These are phyloP conservation scores for Caenorhabditis sinica DNA, from an alignment of 2,888 invertebrate genomes.

Conservation along the genomic window DNA sequence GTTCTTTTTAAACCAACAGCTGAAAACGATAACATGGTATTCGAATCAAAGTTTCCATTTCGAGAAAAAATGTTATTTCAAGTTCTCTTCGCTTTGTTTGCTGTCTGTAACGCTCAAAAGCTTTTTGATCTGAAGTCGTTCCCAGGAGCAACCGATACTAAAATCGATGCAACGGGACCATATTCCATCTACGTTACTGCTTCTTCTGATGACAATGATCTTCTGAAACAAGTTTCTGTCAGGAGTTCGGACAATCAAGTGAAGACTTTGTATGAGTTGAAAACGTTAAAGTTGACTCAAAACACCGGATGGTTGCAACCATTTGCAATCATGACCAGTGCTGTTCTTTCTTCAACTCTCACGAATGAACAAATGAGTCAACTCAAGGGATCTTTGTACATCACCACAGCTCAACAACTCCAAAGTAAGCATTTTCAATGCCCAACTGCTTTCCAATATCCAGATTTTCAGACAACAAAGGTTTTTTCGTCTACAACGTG, in stretches of 20 bases:
- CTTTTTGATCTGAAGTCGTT: slow-evolving; percentile 17
- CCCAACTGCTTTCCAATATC: not conserved
- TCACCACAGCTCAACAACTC: slow-evolving; percentile 29
- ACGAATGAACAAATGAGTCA: slow-evolving; percentile 13
- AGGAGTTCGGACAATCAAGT: not conserved
- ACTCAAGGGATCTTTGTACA: slow-evolving; percentile 35
- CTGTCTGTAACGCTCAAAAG: slow-evolving; percentile 35
- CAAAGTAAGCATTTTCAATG: slow-evolving; percentile 5
- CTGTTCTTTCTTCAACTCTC: slow-evolving; percentile 11
- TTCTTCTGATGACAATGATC: slow-evolving; percentile 18
- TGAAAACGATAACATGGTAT: not conserved
- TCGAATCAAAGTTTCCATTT: slow-evolving; percentile 18
- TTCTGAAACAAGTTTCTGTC: slow-evolving; percentile 14
- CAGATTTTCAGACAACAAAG: slow-evolving; percentile 18
- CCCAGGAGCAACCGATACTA: not conserved
- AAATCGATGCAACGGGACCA: slow-evolving; percentile 6
- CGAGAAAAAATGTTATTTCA: slow-evolving; percentile 10
- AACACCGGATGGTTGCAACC: slow-evolving; percentile 28
- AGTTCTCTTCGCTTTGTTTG: slow-evolving; percentile 13
- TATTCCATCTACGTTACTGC: slow-evolving; percentile 35
- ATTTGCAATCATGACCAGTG: not conserved
- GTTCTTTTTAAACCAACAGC: slow-evolving; percentile 23
- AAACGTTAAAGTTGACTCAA: not conserved
- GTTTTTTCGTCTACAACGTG: slow-evolving; percentile 35
- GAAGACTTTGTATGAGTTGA: slow-evolving; percentile 7